Percentiles rank a stretch among this genome's conserved stretches.
These are phyloP conservation scores for Neoseiulus cucumeris DNA, from an alignment of 1,140 invertebrate species.

Conservation along the genomic window DNA sequence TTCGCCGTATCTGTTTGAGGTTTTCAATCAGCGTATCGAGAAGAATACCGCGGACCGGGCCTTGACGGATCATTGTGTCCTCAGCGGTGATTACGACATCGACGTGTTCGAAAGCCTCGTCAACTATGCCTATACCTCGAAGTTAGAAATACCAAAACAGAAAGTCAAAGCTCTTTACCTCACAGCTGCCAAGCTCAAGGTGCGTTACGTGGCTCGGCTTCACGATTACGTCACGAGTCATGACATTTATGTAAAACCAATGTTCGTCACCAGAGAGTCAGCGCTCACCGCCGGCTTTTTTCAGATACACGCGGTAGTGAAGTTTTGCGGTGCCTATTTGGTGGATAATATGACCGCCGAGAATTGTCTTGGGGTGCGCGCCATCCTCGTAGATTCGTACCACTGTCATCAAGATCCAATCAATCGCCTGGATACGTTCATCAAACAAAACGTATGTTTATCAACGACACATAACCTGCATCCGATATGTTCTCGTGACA, in stretches of 20 bases:
- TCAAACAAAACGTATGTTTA: constrained; percentile 41
- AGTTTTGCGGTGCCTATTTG: constrained; percentile 46
- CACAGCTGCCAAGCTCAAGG: not conserved
- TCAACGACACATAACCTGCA: too few species aligned
- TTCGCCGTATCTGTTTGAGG: constrained; percentile 51
- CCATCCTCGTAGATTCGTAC: constrained; percentile 36
- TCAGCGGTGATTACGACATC: constrained; percentile 44
- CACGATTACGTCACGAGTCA: too few species aligned
- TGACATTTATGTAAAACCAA: not conserved
- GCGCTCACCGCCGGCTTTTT: constrained; percentile 39
- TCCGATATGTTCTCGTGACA: not conserved
- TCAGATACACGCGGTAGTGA: constrained; percentile 42
- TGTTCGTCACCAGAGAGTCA: not conserved
- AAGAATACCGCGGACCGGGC: constrained; percentile 1
- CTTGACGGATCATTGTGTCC: constrained; percentile 32
- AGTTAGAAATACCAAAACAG: constrained; percentile 26
- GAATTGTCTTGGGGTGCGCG: constrained; percentile 43
- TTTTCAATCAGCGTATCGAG: constrained; percentile 42
- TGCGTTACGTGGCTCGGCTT: not conserved
- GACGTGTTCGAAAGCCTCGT: constrained; percentile 46
- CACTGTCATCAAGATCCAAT: not conserved
- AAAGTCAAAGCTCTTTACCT: constrained; percentile 5
- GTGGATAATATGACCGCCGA: constrained; percentile 41
- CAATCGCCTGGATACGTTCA: constrained; percentile 40
- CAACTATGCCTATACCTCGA: constrained; percentile 56